Evolutionary conservation across 2,888 invertebrate species (phyloP), one percentile per base, ranked within the genome.

Genomic region (Leucozona laternaria): DNA sequence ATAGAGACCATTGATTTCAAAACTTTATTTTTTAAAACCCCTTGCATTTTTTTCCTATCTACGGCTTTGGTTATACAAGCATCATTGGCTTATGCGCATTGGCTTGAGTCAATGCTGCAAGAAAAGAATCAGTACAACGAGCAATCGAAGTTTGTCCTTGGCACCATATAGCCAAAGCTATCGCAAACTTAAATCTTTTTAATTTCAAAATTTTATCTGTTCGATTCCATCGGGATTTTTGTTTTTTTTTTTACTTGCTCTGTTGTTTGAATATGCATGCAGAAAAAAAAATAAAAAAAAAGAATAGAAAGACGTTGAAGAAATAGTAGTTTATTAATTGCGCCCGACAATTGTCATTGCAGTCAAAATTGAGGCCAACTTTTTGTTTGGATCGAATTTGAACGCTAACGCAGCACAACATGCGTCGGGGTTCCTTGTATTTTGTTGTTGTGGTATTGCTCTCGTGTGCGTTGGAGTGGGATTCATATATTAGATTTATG

Each of bases 301-400:
- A 40, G 11, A 25, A 43, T 25, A 62, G 31, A 66, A 34, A 50
- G 34, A 53, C 50, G 28, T 22, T 64, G 11, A 17, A 62, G 55
- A 64, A 57, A 80, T 13, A 13, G 53, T 45, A 40, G 17, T 58
- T 78, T 76, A 84, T 71, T 76, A 84, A 75, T 76, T 70, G 73
- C 55, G 34, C 79, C 79, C 79, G 83, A 79, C 83, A 83, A 79
- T 73, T 70, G 79, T 60, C 75, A 71, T 58, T 71, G 76, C 71
- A 55, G 60, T 66, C 57, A 57, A 72, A 31, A 80, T 72, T 80
- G 72, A 72, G 80, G 84, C 77, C 66, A 77, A 72, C 53, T 77
- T 80, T 85, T 31, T 28, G n/a, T 28, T 5, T 77, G 55, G 60
- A 66, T 75, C 28, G 58, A 71, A 58, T 40, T 13, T 40, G 40